phyloP scores from a whole-genome alignment of 92 coral and sea anemone genomes.

The Phymanthus crucifer region DNA sequence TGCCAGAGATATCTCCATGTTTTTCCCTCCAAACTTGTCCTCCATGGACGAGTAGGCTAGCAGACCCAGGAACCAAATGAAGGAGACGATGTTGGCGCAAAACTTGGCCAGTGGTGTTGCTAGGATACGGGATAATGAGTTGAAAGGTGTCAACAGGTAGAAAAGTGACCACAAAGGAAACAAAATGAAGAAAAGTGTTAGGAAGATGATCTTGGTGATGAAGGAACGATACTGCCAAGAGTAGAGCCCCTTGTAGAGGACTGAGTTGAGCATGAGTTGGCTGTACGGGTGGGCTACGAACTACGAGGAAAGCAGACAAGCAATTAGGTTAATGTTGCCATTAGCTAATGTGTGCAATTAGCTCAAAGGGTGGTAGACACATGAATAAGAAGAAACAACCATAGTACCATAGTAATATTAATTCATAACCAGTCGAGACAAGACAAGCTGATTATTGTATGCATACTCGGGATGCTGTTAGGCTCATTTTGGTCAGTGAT shows the following conservation, averaged over 20 bases:
- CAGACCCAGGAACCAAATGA: conserved; percentile 62
- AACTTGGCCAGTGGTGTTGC: conserved; percentile 76
- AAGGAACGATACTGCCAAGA: conserved; percentile 48
- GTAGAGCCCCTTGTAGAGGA: conserved; percentile 67
- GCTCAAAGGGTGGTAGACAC: too few species aligned
- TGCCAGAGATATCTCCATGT: conserved; percentile 18
- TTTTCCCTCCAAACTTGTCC: conserved; percentile 48
- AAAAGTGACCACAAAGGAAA: conserved; percentile 63
- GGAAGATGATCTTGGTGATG: conserved; percentile 31
- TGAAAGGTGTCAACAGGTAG: conserved; percentile 53
- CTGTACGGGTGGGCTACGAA: conserved; percentile 92
- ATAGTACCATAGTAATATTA: too few species aligned
- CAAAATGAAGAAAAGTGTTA: conserved; percentile 51
- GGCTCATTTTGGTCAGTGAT: too few species aligned
- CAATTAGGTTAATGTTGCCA: too few species aligned
- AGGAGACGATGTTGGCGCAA: conserved; percentile 61
- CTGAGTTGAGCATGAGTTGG: conserved; percentile 84
- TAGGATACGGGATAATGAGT: conserved; percentile 48
- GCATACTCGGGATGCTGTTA: too few species aligned
- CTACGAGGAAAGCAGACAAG: conserved; percentile 27
- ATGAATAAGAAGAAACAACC: too few species aligned
- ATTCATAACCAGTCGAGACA: too few species aligned
- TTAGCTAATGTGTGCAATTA: too few species aligned
- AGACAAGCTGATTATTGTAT: too few species aligned
- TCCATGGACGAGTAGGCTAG: conserved; percentile 59